phyloP scores from a whole-genome alignment of 2,888 invertebrate genomes.

The Xestia rhomboidea region DNA sequence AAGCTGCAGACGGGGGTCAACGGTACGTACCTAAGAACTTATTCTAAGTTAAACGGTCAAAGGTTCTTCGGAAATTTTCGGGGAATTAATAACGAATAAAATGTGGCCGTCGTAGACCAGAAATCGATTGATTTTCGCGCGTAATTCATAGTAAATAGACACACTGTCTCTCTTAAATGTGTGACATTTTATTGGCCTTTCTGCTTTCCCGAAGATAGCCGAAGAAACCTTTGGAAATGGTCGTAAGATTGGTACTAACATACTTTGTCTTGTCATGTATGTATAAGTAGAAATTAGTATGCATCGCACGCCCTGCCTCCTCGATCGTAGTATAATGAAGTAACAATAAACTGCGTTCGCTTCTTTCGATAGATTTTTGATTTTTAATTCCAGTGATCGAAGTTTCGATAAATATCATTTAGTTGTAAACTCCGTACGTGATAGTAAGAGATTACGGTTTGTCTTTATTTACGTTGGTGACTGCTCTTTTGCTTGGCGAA shows the following conservation, averaged over 20 bases:
- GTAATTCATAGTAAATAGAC: background rate
- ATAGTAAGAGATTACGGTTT: background rate
- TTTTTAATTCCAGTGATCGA: slow-evolving; percentile 37
- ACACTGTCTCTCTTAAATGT: background rate
- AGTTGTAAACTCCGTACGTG: slow-evolving; percentile 27
- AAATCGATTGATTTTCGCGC: background rate
- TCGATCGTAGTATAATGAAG: slow-evolving; percentile 52
- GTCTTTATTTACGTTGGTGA: slow-evolving; percentile 19
- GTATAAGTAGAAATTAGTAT: slow-evolving; percentile 47
- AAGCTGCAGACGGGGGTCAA: slow-evolving; percentile 76
- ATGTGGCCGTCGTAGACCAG: background rate
- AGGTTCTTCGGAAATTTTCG: background rate
- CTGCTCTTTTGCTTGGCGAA: slow-evolving; percentile 15
- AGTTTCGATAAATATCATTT: slow-evolving; percentile 34
- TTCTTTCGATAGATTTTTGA: slow-evolving; percentile 53
- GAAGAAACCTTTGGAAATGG: background rate
- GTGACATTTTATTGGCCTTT: background rate
- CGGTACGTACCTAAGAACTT: slow-evolving; percentile 71
- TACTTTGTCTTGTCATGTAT: slow-evolving; percentile 3
- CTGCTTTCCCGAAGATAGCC: background rate
- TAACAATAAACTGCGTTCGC: slow-evolving; percentile 40
- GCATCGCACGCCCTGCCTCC: slow-evolving; percentile 42
- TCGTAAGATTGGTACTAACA: background rate
- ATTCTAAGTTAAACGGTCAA: slow-evolving; percentile 11
- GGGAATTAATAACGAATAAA: background rate